Conservation (phyloP, 2,888 invertebrate species). For the Melanostoma mellinum region DNA sequence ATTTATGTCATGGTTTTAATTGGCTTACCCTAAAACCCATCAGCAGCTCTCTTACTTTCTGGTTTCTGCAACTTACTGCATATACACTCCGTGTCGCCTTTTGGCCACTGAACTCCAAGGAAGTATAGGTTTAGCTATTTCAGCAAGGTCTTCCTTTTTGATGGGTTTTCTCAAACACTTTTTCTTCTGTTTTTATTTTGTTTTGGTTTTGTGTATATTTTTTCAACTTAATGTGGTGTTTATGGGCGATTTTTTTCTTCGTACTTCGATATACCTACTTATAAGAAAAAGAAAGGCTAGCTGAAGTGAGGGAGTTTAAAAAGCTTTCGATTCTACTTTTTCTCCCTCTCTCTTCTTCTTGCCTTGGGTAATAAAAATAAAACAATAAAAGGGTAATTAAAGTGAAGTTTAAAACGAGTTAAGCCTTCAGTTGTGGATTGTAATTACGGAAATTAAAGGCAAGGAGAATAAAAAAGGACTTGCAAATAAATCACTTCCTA, state of each 20-base stretch:
- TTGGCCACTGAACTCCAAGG: slow-evolving; percentile 40
- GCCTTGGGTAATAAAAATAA: slow-evolving; percentile 52
- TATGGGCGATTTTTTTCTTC: slow-evolving; percentile 38
- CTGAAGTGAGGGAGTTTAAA: slow-evolving; percentile 1
- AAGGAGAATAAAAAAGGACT: slow-evolving; percentile 19
- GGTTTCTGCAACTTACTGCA: neutral
- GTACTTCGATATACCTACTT: neutral
- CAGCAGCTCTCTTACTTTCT: slow-evolving; percentile 37
- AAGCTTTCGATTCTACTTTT: slow-evolving; percentile 11
- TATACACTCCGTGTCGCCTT: slow-evolving; percentile 8
- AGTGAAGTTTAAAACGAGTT: slow-evolving; percentile 53
- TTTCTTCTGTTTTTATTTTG: slow-evolving; percentile 12
- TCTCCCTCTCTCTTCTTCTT: slow-evolving; percentile 11
- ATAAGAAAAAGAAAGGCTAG: slow-evolving; percentile 6
- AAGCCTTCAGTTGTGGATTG: slow-evolving; percentile 56
- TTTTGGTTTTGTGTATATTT: neutral
- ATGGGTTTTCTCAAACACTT: slow-evolving; percentile 17
- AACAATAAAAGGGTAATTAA: slow-evolving; percentile 63
- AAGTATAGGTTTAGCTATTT: slow-evolving; percentile 43
- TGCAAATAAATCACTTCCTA: slow-evolving; percentile 30
- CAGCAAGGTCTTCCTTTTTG: neutral
- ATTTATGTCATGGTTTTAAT: slow-evolving; percentile 82
- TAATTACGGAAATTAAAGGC: slow-evolving; percentile 41
- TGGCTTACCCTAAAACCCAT: slow-evolving; percentile 78
- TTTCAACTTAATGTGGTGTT: slow-evolving; percentile 53